Conservation (phyloP, 1,140 invertebrate genomes). For the Phymastichus coffea region DNA sequence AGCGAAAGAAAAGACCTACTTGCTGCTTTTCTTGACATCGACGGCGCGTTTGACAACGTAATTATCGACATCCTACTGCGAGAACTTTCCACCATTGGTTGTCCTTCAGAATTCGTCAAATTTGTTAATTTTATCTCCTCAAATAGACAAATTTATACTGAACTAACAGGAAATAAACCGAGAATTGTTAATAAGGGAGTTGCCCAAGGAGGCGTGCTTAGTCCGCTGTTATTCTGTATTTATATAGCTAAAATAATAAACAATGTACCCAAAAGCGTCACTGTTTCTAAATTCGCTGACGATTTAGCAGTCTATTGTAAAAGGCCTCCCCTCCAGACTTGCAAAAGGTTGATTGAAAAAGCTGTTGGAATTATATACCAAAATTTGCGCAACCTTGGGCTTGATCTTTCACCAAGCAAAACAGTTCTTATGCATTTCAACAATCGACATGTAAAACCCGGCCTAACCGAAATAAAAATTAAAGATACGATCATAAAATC, state of each 20-base stretch:
- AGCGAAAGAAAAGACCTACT: too few species aligned
- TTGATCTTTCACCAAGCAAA: not conserved
- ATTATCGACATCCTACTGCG: too few species aligned
- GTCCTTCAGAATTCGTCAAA: too few species aligned
- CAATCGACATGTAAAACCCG: not conserved
- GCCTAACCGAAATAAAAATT: not conserved
- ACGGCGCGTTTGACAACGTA: too few species aligned
- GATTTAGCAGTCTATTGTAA: not conserved
- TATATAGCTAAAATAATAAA: too few species aligned
- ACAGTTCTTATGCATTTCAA: constrained; percentile 4
- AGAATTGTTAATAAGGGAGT: too few species aligned
- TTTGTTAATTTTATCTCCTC: not conserved
- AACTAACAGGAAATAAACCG: too few species aligned
- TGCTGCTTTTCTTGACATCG: too few species aligned
- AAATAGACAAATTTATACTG: not conserved
- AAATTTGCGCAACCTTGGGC: not conserved
- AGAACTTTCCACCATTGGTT: too few species aligned
- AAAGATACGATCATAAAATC: constrained; percentile 4
- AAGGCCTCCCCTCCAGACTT: not conserved
- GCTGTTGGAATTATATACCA: too few species aligned
- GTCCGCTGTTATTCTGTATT: not conserved
- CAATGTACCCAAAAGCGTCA: not conserved
- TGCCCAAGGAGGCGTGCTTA: not conserved
- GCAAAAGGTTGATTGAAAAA: too few species aligned
- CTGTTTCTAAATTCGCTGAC: too few species aligned